Percentiles rank a stretch among this genome's conserved stretches.
These are phyloP conservation scores for Chrysolina haemoptera DNA, from an alignment of 2,888 invertebrate genomes.

Conservation along the genomic window DNA sequence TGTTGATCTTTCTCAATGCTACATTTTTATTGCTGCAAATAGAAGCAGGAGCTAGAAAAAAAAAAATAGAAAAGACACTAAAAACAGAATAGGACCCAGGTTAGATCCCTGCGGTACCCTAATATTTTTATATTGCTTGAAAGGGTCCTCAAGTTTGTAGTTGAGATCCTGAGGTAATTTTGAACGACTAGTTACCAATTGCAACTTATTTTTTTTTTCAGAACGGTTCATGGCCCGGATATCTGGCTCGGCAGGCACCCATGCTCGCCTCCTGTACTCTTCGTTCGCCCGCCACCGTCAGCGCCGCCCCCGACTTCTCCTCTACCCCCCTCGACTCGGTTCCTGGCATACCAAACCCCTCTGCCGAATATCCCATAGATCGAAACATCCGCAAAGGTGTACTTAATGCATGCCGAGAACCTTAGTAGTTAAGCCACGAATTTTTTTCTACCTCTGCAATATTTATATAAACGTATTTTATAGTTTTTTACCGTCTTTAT, in stretches of 20 bases:
- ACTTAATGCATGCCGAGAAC: conserved; percentile 19
- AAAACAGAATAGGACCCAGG: too few species aligned
- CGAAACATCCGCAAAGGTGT: conserved; percentile 24
- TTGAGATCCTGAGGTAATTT: too few species aligned
- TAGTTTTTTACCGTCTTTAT: conserved; percentile 50
- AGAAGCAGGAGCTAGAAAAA: too few species aligned
- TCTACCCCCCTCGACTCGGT: conserved; percentile 70
- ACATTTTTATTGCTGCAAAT: too few species aligned
- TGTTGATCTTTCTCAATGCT: too few species aligned
- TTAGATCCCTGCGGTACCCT: too few species aligned
- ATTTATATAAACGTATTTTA: conserved; percentile 57
- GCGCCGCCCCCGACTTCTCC: conserved; percentile 71
- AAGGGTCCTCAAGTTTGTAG: too few species aligned
- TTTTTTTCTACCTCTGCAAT: conserved; percentile 61
- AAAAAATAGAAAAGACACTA: too few species aligned
- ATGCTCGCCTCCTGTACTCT: conserved; percentile 63
- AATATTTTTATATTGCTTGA: too few species aligned
- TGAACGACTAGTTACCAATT: background rate
- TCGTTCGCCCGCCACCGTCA: conserved; percentile 65
- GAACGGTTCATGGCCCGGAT: conserved; percentile 68
- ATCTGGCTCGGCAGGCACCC: conserved; percentile 61
- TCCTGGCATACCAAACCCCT: conserved; percentile 63
- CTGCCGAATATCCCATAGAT: conserved; percentile 34
- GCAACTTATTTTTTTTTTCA: conserved; percentile 59
- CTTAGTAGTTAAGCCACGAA: conserved; percentile 32